Evolutionary conservation across 2,888 invertebrate genomes (phyloP), one percentile per base, ranked within the genome.

Genomic region (Drosophila maculinotata): DNA sequence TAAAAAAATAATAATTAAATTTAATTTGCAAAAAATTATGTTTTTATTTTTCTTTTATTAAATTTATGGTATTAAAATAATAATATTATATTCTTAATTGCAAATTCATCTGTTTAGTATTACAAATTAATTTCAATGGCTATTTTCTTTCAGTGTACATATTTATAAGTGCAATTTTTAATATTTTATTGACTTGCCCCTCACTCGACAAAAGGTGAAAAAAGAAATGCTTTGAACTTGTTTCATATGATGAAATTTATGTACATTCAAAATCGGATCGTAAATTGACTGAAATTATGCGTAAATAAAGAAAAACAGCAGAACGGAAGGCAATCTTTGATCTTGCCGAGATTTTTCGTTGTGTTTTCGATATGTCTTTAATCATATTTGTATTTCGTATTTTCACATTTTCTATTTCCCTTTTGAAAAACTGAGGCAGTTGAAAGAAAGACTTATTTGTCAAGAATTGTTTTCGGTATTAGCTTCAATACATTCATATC

Each of bases 111-210:
- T 20, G 2, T 4, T 20, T 20, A 20, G 2, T 20, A 20, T 20
- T 20, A 20, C 4, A 3, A 20, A 20, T 20, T 20, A 20, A 20
- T 2, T 20, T 20, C 20, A 2, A 20, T 20, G 20, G 2, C 20
- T 20, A 20, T 26, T 31, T 45, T 45, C 45, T 20, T 7, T 6
- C 4, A 0, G 45, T 45, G 45, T 14, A 44, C 14, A 57, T 81
- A 76, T 76, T 82, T 62, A 69, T 81, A 68, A 69, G 54, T 51
- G 65, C 79, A 84, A 87, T 89, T 89, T 85, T 79, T 89, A 88
- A 89, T 89, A 89, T 83, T 89, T 89, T 85, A 81, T 83, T 73
- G 67, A 68, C 59, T 44, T 48, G 48, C 23, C 20, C 3, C 35
- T 36, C 49, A 39, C 12, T 54, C 56, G 45, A 26, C 49, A 49